phyloP scores from a whole-genome alignment of 2,888 invertebrate genomes.

The Podabrus alpinus region DNA sequence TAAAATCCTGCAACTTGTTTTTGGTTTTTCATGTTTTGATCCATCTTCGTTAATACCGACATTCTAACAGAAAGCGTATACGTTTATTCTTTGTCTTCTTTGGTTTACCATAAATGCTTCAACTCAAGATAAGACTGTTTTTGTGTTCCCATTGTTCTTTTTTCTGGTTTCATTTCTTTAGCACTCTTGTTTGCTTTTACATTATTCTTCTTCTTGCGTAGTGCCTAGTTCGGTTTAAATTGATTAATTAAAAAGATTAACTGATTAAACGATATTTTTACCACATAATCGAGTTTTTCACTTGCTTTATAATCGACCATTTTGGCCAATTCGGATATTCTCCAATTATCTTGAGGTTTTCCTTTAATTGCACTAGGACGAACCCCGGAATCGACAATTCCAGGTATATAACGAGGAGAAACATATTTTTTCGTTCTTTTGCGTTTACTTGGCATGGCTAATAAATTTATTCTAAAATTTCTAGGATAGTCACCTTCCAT shows the following conservation, averaged over 20 bases:
- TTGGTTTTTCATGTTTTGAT: too few relatives aligned
- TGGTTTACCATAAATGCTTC: neutral
- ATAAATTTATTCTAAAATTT: constrained; percentile 7
- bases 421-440: constrained; percentile 5
- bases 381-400: constrained; percentile 5
- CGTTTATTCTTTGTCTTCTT: too few relatives aligned
- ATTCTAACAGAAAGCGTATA: too few relatives aligned
- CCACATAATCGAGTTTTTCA: neutral
- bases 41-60: too few relatives aligned
- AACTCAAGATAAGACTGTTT: neutral
- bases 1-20: too few relatives aligned
- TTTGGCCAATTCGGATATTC: constrained; percentile 33
- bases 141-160: neutral
- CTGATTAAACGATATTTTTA: neutral
- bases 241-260: neutral
- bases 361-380: constrained; percentile 1
- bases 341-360: constrained; percentile 31
- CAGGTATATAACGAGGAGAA: constrained; percentile 3
- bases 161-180: neutral
- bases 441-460: constrained; percentile 7
- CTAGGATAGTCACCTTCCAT: neutral
- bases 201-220: neutral
- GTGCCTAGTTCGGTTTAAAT: neutral
- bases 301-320: neutral
- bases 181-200: neutral